These are phyloP conservation scores for Candoia aspera DNA, from an alignment of 2,113 vertebrate genomes.

Conservation along the genomic window DNA sequence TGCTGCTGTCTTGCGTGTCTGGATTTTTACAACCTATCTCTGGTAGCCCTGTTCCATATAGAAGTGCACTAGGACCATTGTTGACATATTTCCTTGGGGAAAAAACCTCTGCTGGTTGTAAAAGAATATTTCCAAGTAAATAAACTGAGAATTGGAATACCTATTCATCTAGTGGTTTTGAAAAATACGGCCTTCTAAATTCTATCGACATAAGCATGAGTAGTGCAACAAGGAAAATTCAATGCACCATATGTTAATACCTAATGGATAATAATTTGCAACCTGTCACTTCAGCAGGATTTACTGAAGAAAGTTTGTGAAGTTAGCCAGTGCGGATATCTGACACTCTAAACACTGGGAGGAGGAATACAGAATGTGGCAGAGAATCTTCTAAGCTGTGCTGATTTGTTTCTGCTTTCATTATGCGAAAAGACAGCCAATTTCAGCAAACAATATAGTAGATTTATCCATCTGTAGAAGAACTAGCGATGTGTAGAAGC, in stretches of 20 bases:
- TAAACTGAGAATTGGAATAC: not conserved
- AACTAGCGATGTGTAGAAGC: conserved; percentile 51
- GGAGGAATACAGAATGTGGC: not conserved
- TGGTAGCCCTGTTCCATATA: too few relatives aligned
- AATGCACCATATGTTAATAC: not conserved
- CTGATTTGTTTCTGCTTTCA: conserved; percentile 12
- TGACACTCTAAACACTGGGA: not conserved
- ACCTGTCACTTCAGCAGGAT: not conserved
- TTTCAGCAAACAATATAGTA: conserved; percentile 34
- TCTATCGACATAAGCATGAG: not conserved
- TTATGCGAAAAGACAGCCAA: conserved; percentile 46
- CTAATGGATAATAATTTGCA: not conserved
- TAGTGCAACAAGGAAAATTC: not conserved
- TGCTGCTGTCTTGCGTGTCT: too few relatives aligned
- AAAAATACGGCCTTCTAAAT: conserved; percentile 1
- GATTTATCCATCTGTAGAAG: conserved; percentile 62
- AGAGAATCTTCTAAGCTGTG: conserved; percentile 18
- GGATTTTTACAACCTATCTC: too few relatives aligned
- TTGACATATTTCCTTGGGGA: not conserved
- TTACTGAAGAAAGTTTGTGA: conserved; percentile 2
- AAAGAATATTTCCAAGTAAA: conserved; percentile 3
- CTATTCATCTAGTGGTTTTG: not conserved
- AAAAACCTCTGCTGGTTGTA: not conserved
- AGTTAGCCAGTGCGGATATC: not conserved
- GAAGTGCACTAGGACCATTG: not conserved